A percentile compares a stretch with the other conserved stretches of the same genome.
phyloP scores from a whole-genome alignment of 1,140 invertebrate genomes.

The Heliconius hermathena region DNA sequence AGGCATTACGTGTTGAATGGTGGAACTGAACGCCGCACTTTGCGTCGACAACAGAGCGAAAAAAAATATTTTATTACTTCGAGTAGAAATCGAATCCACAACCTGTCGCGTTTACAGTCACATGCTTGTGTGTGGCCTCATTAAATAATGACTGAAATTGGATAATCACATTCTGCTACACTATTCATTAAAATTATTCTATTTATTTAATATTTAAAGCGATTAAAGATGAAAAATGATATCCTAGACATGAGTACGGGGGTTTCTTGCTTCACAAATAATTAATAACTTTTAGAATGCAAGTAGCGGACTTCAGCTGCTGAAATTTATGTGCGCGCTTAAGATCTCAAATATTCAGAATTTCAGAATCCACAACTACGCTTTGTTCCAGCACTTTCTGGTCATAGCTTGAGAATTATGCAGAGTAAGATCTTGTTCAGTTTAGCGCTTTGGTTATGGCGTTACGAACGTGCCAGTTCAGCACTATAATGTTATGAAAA shows the following conservation, averaged over 20 bases:
- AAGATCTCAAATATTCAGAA: conserved; percentile 11
- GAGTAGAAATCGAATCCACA: too few relatives aligned
- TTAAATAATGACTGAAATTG: not conserved
- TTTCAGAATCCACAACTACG: not conserved
- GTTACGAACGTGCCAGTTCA: too few relatives aligned
- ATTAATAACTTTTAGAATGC: conserved; percentile 10
- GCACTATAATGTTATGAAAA: too few relatives aligned
- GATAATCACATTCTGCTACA: not conserved
- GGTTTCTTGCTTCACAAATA: not conserved
- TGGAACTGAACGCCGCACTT: too few relatives aligned
- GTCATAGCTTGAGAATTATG: not conserved
- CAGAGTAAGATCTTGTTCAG: not conserved
- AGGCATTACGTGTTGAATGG: too few relatives aligned
- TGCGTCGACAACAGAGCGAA: too few relatives aligned
- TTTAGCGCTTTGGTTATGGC: too few relatives aligned
- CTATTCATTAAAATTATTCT: not conserved
- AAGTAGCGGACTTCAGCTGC: not conserved
- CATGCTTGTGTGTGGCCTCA: too few relatives aligned
- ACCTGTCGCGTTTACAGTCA: too few relatives aligned
- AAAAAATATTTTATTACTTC: too few relatives aligned
- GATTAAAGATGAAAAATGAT: not conserved
- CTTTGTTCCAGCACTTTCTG: not conserved
- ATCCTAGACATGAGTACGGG: not conserved
- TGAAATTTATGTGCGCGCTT: conserved; percentile 2
- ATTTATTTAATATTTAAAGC: not conserved